Evolutionary conservation across 2,888 invertebrate genomes (phyloP).

Genomic region (Julus scanicus): DNA sequence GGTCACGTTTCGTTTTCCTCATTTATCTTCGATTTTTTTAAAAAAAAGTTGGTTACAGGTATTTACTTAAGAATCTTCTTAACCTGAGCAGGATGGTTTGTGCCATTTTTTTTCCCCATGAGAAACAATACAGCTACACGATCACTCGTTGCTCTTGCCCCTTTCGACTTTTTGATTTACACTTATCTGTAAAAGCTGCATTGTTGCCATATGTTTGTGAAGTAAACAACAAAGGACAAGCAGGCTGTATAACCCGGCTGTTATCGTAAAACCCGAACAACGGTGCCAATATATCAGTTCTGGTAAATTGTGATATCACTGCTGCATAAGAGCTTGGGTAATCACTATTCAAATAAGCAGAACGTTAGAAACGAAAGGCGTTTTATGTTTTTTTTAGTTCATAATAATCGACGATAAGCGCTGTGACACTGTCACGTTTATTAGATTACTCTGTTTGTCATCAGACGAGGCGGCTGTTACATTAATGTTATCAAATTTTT

Average conservation of each 20-base stretch:
- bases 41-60: too few relatives aligned
- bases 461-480: neutral
- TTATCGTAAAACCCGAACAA: neutral
- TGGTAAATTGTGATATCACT: neutral
- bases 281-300: constrained; percentile 34
- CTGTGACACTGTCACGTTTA: neutral
- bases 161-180: constrained; percentile 6
- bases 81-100: neutral
- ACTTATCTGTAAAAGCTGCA: neutral
- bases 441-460: neutral
- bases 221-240: constrained; percentile 13
- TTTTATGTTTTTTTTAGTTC: neutral
- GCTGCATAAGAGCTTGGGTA: constrained; percentile 16
- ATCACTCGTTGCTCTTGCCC: neutral
- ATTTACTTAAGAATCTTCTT: neutral
- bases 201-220: constrained; percentile 32
- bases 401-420: neutral
- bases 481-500: neutral
- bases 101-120: neutral
- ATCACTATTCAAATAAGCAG: constrained; percentile 32
- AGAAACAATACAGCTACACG: neutral
- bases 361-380: neutral
- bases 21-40: neutral
- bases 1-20: too few relatives aligned
- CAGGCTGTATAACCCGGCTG: neutral